Evolutionary conservation across 2,888 invertebrate genomes (phyloP).

Genomic region (Fragum whitleyi): DNA sequence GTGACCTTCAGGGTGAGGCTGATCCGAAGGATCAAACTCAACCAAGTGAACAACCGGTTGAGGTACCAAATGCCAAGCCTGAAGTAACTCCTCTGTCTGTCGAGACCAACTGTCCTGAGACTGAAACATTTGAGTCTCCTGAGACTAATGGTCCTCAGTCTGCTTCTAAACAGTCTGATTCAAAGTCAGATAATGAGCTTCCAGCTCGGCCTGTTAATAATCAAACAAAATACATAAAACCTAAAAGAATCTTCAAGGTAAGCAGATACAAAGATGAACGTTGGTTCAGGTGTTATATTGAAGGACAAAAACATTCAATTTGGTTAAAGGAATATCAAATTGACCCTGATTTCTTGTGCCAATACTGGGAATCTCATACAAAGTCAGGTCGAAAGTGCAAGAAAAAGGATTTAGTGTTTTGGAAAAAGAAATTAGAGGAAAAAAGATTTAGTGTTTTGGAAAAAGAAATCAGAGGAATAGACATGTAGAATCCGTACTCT

Average conservation of each 20-base stretch:
- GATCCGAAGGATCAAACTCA: not conserved
- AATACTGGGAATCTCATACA: slow-evolving; percentile 17
- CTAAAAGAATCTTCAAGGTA: slow-evolving; percentile 1
- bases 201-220: not conserved
- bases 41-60: not conserved
- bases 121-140: slow-evolving; percentile 4
- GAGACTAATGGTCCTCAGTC: not conserved
- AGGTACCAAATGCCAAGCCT: not conserved
- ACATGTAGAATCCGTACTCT: not conserved
- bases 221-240: slow-evolving; percentile 12
- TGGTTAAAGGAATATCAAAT: slow-evolving; percentile 11
- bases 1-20: slow-evolving; percentile 9
- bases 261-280: slow-evolving; percentile 9
- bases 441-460: slow-evolving; percentile 8
- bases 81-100: slow-evolving; percentile 6
- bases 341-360: slow-evolving; percentile 1
- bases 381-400: not conserved
- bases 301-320: not conserved
- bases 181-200: not conserved
- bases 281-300: slow-evolving; percentile 16
- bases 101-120: slow-evolving; percentile 14
- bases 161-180: not conserved
- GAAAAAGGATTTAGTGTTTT: not conserved
- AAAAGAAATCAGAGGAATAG: slow-evolving; percentile 11
- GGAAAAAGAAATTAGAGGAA: not conserved